phyloP scores from a whole-genome alignment of 1,140 invertebrate genomes.

The Teleogryllus occipitalis region DNA sequence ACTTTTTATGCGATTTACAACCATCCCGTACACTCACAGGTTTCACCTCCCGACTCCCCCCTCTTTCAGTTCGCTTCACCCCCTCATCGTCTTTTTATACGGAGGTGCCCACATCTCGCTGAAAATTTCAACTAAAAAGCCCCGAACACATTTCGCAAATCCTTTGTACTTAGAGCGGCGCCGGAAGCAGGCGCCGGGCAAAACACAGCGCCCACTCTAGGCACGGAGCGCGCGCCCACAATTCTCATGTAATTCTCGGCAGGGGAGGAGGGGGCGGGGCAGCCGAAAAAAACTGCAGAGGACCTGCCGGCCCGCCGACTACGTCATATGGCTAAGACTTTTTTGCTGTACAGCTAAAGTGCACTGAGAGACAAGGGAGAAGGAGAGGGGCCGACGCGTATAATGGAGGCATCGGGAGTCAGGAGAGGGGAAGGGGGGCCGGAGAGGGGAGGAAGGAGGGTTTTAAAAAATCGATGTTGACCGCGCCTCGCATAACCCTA shows the following conservation, averaged over 20 bases:
- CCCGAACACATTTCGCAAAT: constrained; percentile 1
- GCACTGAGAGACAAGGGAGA: neutral
- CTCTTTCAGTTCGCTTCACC: neutral
- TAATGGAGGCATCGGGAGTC: no score
- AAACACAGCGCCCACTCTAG: neutral
- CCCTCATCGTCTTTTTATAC: no score
- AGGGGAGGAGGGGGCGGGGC: neutral
- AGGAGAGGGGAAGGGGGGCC: neutral
- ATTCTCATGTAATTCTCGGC: neutral
- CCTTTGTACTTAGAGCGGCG: neutral
- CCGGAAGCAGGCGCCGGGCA: neutral
- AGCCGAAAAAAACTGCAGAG: neutral
- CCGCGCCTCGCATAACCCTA: neutral
- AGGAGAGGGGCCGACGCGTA: no score
- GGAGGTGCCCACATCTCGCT: neutral
- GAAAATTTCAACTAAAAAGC: constrained; percentile 5
- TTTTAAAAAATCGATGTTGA: constrained; percentile 3
- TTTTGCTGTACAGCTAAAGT: neutral
- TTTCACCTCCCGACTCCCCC: no score
- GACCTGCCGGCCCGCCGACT: neutral
- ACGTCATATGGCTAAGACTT: constrained; percentile 4
- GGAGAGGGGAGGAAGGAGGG: neutral
- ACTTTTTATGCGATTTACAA: neutral
- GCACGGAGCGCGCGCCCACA: neutral
- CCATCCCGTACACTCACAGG: neutral